A percentile compares a stretch with the other conserved stretches of the same genome.
Conservation (phyloP, 2,888 invertebrate species). For the Caradrina kadenii region DNA sequence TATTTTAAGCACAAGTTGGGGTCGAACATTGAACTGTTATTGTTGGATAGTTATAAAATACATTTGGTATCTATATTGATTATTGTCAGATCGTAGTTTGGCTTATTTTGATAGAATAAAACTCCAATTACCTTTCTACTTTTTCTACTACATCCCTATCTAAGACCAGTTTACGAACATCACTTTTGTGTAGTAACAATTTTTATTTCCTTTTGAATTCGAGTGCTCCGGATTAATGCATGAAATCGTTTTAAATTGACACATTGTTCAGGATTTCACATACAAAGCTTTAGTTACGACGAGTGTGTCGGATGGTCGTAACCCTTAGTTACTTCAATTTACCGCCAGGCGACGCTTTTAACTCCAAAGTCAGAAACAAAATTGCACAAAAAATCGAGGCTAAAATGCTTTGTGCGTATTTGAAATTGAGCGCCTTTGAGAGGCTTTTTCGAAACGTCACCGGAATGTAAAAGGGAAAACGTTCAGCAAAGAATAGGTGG, state of each 20-base stretch:
- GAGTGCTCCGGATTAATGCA: slow-evolving; percentile 6
- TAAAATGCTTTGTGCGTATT: slow-evolving; percentile 47
- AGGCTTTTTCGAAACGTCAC: slow-evolving; percentile 33
- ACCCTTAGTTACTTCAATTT: slow-evolving; percentile 49
- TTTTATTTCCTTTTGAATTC: slow-evolving; percentile 10
- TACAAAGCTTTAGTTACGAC: slow-evolving; percentile 24
- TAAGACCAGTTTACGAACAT: slow-evolving; percentile 2
- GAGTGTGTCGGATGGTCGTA: slow-evolving; percentile 22
- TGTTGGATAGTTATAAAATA: no score
- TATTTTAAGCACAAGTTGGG: no score
- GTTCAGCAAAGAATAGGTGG: slow-evolving; percentile 25
- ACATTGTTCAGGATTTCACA: slow-evolving; percentile 38
- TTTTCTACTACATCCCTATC: not conserved
- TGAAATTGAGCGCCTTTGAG: slow-evolving; percentile 39
- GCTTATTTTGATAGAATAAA: no score
- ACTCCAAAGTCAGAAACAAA: slow-evolving; percentile 42
- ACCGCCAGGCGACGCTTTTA: slow-evolving; percentile 42
- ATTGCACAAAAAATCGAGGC: slow-evolving; percentile 43
- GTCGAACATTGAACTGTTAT: no score
- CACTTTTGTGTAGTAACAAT: not conserved
- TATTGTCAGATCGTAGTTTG: no score
- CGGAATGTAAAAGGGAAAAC: slow-evolving; percentile 45
- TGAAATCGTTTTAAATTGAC: slow-evolving; percentile 46
- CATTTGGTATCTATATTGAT: no score
- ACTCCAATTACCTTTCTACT: not conserved